Percentiles rank a stretch among this genome's conserved stretches.
Conservation (phyloP, 2,888 invertebrate genomes). For the Andrena bucephala region DNA sequence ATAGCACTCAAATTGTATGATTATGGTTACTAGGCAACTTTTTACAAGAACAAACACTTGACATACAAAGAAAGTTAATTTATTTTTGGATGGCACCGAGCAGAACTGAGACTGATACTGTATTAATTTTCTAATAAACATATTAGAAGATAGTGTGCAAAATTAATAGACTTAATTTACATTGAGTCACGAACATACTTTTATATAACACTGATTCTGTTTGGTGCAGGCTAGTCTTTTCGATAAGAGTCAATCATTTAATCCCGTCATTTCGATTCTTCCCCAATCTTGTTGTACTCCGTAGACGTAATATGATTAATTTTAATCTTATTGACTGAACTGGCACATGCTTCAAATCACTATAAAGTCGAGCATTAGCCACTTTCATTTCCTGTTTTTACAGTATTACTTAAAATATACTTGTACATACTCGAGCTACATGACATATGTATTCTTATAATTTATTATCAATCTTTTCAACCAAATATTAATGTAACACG, state of each 20-base stretch:
- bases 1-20: conserved; percentile 70
- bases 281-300: conserved; percentile 15
- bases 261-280: conserved; percentile 37
- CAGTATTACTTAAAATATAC: conserved; percentile 66
- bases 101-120: conserved; percentile 65
- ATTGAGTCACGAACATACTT: conserved; percentile 25
- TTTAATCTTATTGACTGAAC: conserved; percentile 33
- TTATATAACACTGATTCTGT: conserved; percentile 49
- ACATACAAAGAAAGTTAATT: conserved; percentile 47
- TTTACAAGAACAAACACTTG: conserved; percentile 53
- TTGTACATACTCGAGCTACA: conserved; percentile 59
- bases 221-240: conserved; percentile 60
- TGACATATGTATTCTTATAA: conserved; percentile 52
- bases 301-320: conserved; percentile 33
- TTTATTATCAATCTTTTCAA: conserved; percentile 55
- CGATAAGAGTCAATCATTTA: conserved; percentile 34
- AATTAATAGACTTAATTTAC: conserved; percentile 32
- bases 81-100: conserved; percentile 61
- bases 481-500: conserved; percentile 62
- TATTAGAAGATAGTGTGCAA: conserved; percentile 28
- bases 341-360: conserved; percentile 42
- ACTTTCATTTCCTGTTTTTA: conserved; percentile 56
- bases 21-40: conserved; percentile 55
- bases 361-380: conserved; percentile 39
- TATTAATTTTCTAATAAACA: conserved; percentile 52